Evolutionary conservation across 2,888 invertebrate species (phyloP).

Genomic region (Itoplectis maculator): DNA sequence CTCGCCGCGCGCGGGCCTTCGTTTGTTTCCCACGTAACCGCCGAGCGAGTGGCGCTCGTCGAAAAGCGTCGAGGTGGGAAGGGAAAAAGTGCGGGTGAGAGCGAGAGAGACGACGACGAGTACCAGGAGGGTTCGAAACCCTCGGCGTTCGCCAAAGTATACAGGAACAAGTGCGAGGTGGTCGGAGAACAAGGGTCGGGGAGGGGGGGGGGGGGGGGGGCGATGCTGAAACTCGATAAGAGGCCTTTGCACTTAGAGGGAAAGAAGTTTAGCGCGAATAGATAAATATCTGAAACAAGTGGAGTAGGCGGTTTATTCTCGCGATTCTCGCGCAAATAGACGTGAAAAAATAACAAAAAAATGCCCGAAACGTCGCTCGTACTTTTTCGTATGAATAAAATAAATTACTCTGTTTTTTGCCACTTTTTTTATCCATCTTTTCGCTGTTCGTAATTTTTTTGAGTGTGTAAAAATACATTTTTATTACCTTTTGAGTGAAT

Average conservation of each 20-base stretch:
- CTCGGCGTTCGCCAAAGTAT: slow-evolving; percentile 1
- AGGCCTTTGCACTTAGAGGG: slow-evolving; percentile 29
- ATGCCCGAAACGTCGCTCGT: no score
- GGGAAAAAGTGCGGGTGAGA: slow-evolving; percentile 2
- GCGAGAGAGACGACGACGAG: neutral
- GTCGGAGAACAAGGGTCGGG: no score
- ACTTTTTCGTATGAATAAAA: no score
- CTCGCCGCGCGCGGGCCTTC: slow-evolving; percentile 13
- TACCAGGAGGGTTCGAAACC: slow-evolving; percentile 1
- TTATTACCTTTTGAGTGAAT: no score
- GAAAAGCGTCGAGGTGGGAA: slow-evolving; percentile 11
- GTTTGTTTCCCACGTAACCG: neutral
- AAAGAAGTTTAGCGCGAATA: slow-evolving; percentile 37
- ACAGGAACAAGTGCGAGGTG: neutral
- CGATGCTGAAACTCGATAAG: slow-evolving; percentile 43
- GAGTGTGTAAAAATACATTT: no score
- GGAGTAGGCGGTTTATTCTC: neutral
- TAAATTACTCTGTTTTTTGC: no score
- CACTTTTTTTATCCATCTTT: no score
- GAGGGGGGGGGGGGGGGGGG: neutral
- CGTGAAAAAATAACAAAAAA: no score
- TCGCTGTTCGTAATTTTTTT: no score
- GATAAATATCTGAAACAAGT: slow-evolving; percentile 21
- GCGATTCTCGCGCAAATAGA: no score
- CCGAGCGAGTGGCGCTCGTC: neutral